Evolutionary conservation across 2,113 vertebrate species (phyloP).

Genomic region (Tychaedon coryphoeus): DNA sequence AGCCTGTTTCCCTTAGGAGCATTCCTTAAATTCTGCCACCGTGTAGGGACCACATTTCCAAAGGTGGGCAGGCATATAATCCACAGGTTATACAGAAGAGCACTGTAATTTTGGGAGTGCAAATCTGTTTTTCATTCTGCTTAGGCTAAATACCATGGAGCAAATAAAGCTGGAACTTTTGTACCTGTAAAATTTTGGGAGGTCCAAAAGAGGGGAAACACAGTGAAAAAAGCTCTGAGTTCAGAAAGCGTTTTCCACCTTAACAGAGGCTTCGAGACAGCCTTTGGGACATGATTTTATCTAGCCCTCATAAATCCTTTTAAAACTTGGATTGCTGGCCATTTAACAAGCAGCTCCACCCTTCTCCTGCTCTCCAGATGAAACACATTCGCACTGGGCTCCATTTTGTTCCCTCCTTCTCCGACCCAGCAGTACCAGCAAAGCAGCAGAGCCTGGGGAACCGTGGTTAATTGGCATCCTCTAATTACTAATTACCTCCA

Average conservation of each 20-base stretch:
- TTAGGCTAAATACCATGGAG: background rate
- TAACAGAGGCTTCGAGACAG: background rate
- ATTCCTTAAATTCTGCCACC: background rate
- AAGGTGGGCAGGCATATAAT: background rate
- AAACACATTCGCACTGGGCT: background rate
- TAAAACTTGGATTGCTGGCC: background rate
- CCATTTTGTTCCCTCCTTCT: background rate
- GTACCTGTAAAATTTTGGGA: background rate
- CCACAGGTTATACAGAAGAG: background rate
- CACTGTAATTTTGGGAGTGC: background rate
- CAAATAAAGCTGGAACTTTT: background rate
- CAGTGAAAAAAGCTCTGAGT: background rate
- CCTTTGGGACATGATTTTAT: background rate
- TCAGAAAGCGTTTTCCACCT: background rate
- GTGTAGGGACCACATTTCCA: accelerated
- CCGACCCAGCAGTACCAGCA: background rate
- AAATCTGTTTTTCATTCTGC: background rate
- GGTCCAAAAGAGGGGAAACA: background rate
- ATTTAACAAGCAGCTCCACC: slow-evolving; percentile 19
- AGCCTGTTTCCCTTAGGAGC: background rate
- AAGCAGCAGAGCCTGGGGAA: background rate
- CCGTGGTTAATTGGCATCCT: background rate
- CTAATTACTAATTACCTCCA: background rate
- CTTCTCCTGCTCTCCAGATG: slow-evolving; percentile 3
- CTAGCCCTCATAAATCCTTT: background rate